phyloP scores from a whole-genome alignment of 2,113 vertebrate species.

The Xyliphius kryptos region DNA sequence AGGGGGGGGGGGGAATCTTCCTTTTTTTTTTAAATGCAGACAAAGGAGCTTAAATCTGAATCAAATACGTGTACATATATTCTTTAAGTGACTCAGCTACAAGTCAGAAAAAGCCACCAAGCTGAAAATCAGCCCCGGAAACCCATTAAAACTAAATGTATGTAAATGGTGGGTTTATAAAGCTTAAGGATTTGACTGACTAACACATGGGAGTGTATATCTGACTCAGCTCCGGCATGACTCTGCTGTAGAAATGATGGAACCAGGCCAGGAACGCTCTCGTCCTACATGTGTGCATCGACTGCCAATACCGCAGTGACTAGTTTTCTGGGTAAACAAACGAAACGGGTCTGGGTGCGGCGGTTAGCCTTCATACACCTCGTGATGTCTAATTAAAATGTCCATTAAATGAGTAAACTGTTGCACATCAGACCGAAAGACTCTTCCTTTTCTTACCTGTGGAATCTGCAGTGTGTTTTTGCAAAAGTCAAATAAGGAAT shows the following conservation, averaged over 20 bases:
- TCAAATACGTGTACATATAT: no score
- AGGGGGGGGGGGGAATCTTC: no score
- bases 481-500: constrained; percentile 4
- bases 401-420: not conserved
- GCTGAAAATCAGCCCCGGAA: no score
- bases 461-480: constrained; percentile 1
- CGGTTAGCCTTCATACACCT: not conserved
- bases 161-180: no score
- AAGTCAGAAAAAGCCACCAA: no score
- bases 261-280: not conserved
- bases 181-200: not conserved
- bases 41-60: no score
- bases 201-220: not conserved
- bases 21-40: no score
- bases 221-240: not conserved
- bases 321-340: not conserved
- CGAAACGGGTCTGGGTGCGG: constrained; percentile 5
- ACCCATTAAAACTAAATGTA: not conserved
- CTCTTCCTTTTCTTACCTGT: not conserved
- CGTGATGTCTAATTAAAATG: not conserved
- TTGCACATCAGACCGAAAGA: no score
- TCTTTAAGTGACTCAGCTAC: no score
- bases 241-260: not conserved
- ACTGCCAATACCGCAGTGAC: not conserved
- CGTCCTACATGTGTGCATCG: not conserved